Conservation (phyloP, 2,113 vertebrate species). For the Tympanuchus pallidicinctus region DNA sequence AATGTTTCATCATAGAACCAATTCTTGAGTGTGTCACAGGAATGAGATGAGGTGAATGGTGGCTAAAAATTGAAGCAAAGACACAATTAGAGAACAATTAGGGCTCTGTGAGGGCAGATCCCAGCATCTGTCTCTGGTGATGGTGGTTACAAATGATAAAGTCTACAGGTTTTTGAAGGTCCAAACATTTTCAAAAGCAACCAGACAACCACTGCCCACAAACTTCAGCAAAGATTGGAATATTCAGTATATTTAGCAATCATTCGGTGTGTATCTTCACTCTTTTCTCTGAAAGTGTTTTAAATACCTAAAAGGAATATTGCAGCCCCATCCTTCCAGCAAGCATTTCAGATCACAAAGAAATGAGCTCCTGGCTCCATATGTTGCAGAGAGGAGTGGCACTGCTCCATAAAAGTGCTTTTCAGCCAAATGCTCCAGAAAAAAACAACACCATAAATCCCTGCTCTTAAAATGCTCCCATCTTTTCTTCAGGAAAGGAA, state of each 20-base stretch:
- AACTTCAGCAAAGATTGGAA: neutral
- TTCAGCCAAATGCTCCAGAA: neutral
- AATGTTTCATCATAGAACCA: conserved; percentile 7
- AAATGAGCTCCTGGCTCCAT: neutral
- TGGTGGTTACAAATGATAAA: neutral
- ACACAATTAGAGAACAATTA: neutral
- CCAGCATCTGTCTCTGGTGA: neutral
- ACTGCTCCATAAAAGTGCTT: neutral
- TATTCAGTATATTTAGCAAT: neutral
- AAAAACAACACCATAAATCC: neutral
- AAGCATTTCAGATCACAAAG: neutral
- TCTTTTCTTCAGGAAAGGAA: neutral
- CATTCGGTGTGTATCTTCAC: neutral
- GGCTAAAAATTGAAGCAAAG: conserved; percentile 23
- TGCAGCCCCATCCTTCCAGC: neutral
- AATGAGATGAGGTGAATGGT: neutral
- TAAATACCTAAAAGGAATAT: neutral
- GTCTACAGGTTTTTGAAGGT: neutral
- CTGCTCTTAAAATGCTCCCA: neutral
- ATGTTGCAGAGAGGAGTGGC: no score
- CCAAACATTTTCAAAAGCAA: neutral
- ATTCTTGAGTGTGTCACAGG: neutral
- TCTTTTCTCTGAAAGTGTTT: neutral
- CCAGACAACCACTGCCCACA: neutral
- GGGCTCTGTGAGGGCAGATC: neutral